Evolutionary conservation across 2,797 vertebrate species (phyloP).

Genomic region (Xenentodon cancila): DNA sequence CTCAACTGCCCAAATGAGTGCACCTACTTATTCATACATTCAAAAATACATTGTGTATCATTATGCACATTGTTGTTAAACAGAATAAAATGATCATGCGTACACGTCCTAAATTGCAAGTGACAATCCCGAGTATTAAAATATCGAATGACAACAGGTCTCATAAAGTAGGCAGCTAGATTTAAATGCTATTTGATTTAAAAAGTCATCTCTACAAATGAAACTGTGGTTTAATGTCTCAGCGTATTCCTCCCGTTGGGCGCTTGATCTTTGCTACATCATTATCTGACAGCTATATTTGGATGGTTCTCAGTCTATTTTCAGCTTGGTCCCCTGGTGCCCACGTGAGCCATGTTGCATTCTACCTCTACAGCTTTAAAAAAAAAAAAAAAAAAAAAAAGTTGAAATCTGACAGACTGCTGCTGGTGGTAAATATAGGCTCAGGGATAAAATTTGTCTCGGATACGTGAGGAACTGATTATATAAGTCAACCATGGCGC

Average conservation of each 20-base stretch:
- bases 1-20: too few species aligned
- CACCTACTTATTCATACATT: too few species aligned
- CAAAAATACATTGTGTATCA: too few species aligned
- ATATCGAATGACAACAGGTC: too few species aligned
- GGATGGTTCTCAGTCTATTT: conserved; percentile 59
- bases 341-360: conserved; percentile 44
- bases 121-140: too few species aligned
- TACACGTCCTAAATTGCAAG: too few species aligned
- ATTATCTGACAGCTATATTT: conserved; percentile 50
- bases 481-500: conserved; percentile 17
- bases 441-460: conserved; percentile 25
- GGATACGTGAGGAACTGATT: conserved; percentile 31
- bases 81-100: too few species aligned
- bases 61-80: too few species aligned
- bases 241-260: conserved; percentile 26
- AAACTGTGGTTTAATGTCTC: conserved; percentile 25
- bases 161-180: too few species aligned
- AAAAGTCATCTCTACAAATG: conserved; percentile 12
- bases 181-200: not conserved
- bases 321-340: conserved; percentile 41
- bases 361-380: conserved; percentile 38
- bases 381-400: conserved; percentile 36
- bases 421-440: conserved; percentile 58
- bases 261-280: conserved; percentile 42
- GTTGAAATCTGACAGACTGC: conserved; percentile 39